A percentile compares a stretch with the other conserved stretches of the same genome.
These are phyloP conservation scores for Acomys russatus DNA, from an alignment of 2,797 vertebrate genomes.

Conservation along the genomic window DNA sequence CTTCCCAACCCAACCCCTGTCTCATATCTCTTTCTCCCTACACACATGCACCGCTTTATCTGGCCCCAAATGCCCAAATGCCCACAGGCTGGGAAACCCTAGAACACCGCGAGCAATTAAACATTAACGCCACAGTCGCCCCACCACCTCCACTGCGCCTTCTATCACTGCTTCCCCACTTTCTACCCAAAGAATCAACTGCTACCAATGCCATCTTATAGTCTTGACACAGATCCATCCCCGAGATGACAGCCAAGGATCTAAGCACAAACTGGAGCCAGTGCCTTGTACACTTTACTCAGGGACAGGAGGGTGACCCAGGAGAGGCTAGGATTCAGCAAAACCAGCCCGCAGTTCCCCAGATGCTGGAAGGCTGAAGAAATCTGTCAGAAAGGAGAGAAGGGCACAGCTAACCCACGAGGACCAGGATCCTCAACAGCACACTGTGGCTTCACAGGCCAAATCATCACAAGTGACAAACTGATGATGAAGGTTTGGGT, in stretches of 20 bases:
- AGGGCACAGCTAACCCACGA: not conserved
- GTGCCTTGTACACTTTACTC: not conserved
- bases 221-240: not conserved
- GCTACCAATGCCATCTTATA: not conserved
- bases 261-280: not conserved
- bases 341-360: not conserved
- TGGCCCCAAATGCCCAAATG: slow-evolving; percentile 31
- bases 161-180: not conserved
- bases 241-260: not conserved
- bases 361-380: rapidly evolving
- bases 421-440: not conserved
- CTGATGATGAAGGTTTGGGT: not conserved
- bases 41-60: not conserved
- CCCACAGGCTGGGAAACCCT: not conserved
- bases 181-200: not conserved
- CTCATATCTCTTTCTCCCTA: not conserved
- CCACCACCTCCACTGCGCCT: not conserved
- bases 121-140: not conserved
- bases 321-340: not conserved
- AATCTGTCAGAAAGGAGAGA: not conserved
- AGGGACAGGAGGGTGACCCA: not conserved
- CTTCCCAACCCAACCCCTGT: not conserved
- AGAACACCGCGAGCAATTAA: not conserved
- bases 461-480: not conserved
- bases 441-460: not conserved